phyloP scores from a whole-genome alignment of 2,797 vertebrate genomes.

The Anabacerthia variegaticeps region DNA sequence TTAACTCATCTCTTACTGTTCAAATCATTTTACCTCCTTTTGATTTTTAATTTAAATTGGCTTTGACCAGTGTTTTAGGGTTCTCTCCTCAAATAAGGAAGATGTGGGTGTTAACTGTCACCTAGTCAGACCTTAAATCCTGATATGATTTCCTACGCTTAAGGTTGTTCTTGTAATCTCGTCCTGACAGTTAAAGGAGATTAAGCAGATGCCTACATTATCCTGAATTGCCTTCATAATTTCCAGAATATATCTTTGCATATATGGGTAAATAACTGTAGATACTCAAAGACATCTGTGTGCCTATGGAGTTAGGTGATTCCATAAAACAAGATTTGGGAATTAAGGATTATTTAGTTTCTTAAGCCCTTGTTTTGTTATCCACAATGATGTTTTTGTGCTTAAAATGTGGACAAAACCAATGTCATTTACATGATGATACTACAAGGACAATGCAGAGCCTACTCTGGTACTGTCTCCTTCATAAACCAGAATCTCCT shows the following conservation, averaged over 20 bases:
- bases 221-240: background rate
- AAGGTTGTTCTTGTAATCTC: background rate
- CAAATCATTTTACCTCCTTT: background rate
- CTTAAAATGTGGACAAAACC: background rate
- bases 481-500: background rate
- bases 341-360: background rate
- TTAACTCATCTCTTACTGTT: background rate
- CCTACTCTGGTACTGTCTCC: background rate
- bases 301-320: background rate
- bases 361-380: background rate
- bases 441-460: background rate
- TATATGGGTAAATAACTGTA: background rate
- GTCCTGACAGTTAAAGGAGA: background rate
- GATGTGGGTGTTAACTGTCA: background rate
- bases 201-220: background rate
- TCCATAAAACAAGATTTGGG: background rate
- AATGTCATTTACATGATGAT: background rate
- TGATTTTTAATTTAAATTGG: background rate
- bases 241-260: background rate
- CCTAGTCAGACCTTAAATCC: background rate
- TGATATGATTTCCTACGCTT: background rate
- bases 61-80: background rate
- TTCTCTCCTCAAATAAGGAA: background rate
- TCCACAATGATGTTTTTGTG: background rate
- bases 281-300: background rate